Percentiles rank a stretch among this genome's conserved stretches.
These are phyloP conservation scores for Mesaphorura yosii DNA, from an alignment of 1,140 invertebrate genomes.

Conservation along the genomic window DNA sequence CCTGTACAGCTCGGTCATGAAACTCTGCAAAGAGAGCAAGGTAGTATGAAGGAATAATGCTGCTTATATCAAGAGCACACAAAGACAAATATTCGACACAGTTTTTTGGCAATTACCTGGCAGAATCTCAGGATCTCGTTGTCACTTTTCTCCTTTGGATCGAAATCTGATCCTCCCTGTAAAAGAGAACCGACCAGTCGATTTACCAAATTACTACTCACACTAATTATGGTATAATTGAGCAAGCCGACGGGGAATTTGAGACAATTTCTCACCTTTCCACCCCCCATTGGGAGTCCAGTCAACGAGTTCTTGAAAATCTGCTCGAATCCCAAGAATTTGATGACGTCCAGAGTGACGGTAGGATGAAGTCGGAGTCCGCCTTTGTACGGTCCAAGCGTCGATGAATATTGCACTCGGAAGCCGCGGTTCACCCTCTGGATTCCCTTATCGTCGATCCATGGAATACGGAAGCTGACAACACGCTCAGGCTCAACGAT, in stretches of 20 bases:
- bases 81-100: no score
- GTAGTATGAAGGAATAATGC: not conserved
- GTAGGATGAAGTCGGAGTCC: constrained; percentile 17
- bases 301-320: constrained; percentile 20
- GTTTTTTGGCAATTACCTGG: not conserved
- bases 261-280: no score
- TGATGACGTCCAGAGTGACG: constrained; percentile 9
- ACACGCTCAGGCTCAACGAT: constrained; percentile 12
- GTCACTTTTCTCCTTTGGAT: constrained; percentile 15
- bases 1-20: constrained; percentile 12
- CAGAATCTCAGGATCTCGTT: constrained; percentile 11
- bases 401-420: constrained; percentile 13
- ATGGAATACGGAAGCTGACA: constrained; percentile 15
- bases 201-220: no score
- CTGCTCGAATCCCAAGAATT: constrained; percentile 18
- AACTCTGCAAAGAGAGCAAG: constrained; percentile 1
- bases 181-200: no score
- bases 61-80: not conserved
- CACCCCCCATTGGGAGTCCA: constrained; percentile 15
- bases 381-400: constrained; percentile 20
- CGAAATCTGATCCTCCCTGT: constrained; percentile 16
- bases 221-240: no score
- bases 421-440: constrained; percentile 14
- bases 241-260: no score
- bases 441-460: constrained; percentile 15